Conservation (phyloP, 2,797 vertebrate genomes). For the Esox lucius region DNA sequence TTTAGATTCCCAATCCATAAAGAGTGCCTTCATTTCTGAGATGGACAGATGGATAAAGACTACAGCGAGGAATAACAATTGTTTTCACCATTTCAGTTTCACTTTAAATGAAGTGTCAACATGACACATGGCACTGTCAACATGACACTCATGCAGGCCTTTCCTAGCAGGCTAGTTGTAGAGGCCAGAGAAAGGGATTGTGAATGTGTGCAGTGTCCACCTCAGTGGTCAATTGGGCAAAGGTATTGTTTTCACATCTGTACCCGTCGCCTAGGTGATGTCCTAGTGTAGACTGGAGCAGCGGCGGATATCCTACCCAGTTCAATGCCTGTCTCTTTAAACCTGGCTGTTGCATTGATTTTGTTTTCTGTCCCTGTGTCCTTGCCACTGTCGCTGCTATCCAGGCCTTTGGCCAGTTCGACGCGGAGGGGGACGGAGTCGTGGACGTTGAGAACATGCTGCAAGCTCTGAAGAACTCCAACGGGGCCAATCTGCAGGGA, state of each 20-base stretch:
- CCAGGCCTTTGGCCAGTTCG: slow-evolving; percentile 92
- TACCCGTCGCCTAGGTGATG: background rate
- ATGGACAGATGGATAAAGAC: background rate
- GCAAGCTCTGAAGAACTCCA: slow-evolving; percentile 89
- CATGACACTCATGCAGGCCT: background rate
- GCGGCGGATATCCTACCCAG: background rate
- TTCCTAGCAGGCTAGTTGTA: background rate
- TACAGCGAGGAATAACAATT: too few species aligned
- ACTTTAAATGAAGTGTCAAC: too few species aligned
- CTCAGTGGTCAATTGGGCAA: background rate
- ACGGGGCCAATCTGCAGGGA: slow-evolving; percentile 93
- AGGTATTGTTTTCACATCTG: background rate
- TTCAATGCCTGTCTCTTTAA: background rate
- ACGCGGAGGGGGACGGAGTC: slow-evolving; percentile 92
- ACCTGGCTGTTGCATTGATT: background rate
- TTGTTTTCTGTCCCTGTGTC: background rate
- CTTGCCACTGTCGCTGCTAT: too few species aligned
- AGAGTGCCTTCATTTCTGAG: background rate
- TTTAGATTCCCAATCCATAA: background rate
- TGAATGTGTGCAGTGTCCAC: background rate
- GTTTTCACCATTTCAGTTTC: too few species aligned
- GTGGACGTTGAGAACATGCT: slow-evolving; percentile 95
- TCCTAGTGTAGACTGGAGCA: background rate
- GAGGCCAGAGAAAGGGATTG: background rate
- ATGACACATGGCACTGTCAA: too few species aligned